Base-by-base conservation (phyloP, 2,888 invertebrate species). In the Watsonalla binaria region DNA sequence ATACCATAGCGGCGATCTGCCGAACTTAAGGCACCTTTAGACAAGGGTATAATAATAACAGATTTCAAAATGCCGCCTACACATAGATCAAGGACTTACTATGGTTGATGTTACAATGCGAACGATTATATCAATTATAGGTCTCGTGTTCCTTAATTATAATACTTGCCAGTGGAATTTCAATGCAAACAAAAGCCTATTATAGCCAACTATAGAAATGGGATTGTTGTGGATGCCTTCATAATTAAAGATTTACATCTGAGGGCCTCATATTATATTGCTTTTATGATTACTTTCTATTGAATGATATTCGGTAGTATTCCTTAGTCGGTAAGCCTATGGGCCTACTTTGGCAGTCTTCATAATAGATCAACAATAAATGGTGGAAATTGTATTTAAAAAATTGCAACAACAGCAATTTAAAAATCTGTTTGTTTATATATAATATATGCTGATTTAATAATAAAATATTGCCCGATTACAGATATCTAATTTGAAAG, bases 21-120 rank as follows among this genome's bases (percentile, higher is more conserved):
- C 65, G 74, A 80, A 77, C 76, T 78, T 80, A 80, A 77, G 65
- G 70, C 76, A 73, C 61, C 67, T 68, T 63, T 66, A 65, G 61
- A 62, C 70, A 70, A 72, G 73, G 69, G 68, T 66, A 74, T 9
- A 15, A 35, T 81, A 78, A 84, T 79, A 77, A 76, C 74, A 71
- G 61, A 59, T 86, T 86, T 74, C 80, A 80, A 86, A 86, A 87
- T 72, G 72, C 61, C 66, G 61, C 66, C 72, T 76, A 74, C 74
- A 68, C 82, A 88, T 84, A 88, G 88, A 86, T 87, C 89, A 88
- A 88, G 88, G 87, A 82, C 80, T 74, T 62, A 59, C 70, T 76
- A 74, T 74, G 69, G 73, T 56, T 57, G 72, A 80, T 74, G 71
- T 67, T 74, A 79, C 80, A 82, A 81, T 80, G 74, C 64, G 62